Evolutionary conservation across 2,797 vertebrate species (phyloP).

Genomic region (Acanthurus lineatus): DNA sequence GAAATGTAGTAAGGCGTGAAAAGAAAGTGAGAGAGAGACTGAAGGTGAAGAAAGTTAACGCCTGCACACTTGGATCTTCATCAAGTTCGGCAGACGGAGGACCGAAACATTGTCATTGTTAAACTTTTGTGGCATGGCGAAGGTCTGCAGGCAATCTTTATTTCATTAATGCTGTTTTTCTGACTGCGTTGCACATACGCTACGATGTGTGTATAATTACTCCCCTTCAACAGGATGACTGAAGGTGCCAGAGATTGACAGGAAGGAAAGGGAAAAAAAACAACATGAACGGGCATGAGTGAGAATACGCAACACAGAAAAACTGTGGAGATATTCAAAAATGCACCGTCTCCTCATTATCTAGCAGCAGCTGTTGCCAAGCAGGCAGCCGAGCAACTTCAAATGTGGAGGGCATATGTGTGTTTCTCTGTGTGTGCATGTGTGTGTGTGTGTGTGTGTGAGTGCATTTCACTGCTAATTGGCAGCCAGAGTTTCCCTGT

Average conservation of each 20-base stretch:
- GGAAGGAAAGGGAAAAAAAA: conserved; percentile 28
- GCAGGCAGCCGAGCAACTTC: conserved; percentile 40
- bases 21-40: conserved; percentile 23
- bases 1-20: conserved; percentile 9
- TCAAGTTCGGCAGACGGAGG: too few species aligned
- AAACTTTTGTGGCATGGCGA: too few species aligned
- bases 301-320: conserved; percentile 34
- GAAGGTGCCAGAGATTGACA: conserved; percentile 44
- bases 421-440: not conserved
- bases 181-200: too few species aligned
- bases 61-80: too few species aligned
- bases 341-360: conserved; percentile 74
- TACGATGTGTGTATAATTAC: too few species aligned
- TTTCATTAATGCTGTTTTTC: too few species aligned
- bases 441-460: conserved; percentile 15
- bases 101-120: too few species aligned
- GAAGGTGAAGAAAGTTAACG: conserved; percentile 8
- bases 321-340: conserved; percentile 56
- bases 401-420: conserved; percentile 14
- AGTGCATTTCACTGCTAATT: conserved; percentile 70
- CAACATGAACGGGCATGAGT: conserved; percentile 8
- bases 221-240: conserved; percentile 12
- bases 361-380: conserved; percentile 62
- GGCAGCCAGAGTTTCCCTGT: conserved; percentile 71
- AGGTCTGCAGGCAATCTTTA: too few species aligned